Evolutionary conservation across 2,113 vertebrate species (phyloP).

Genomic region (Rhegmatorhina hoffmannsi): DNA sequence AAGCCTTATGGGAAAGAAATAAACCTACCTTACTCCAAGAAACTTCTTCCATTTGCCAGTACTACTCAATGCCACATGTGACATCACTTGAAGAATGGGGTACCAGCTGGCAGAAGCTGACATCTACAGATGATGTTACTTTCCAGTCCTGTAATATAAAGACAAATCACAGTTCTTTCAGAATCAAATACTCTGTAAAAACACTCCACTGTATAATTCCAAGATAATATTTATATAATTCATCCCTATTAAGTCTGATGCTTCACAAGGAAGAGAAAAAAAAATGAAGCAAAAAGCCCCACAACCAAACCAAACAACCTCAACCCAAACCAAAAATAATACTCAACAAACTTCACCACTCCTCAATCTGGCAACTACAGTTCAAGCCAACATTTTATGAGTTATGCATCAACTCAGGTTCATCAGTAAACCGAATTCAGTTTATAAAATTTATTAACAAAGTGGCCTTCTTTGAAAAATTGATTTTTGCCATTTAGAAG

Average conservation of each 20-base stretch:
- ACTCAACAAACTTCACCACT: background rate
- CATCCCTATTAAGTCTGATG: background rate
- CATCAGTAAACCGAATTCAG: background rate
- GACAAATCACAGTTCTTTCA: background rate
- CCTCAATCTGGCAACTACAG: background rate
- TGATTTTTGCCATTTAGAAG: background rate
- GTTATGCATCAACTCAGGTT: background rate
- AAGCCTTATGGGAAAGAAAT: background rate
- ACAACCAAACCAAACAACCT: background rate
- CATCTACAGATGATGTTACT: background rate
- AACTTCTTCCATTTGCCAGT: background rate
- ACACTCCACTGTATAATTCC: background rate
- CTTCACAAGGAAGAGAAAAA: background rate
- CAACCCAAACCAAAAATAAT: background rate
- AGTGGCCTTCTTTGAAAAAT: background rate
- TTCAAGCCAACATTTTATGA: background rate
- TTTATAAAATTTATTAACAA: background rate
- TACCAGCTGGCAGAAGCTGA: background rate
- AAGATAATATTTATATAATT: background rate
- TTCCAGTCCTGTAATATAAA: slow-evolving; percentile 37
- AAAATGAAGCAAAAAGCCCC: background rate
- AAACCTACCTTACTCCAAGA: background rate
- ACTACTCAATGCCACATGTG: background rate
- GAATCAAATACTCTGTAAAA: background rate
- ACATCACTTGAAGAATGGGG: background rate